Evolutionary conservation across 2,888 invertebrate species (phyloP).

Genomic region (Alsophila aescularia): DNA sequence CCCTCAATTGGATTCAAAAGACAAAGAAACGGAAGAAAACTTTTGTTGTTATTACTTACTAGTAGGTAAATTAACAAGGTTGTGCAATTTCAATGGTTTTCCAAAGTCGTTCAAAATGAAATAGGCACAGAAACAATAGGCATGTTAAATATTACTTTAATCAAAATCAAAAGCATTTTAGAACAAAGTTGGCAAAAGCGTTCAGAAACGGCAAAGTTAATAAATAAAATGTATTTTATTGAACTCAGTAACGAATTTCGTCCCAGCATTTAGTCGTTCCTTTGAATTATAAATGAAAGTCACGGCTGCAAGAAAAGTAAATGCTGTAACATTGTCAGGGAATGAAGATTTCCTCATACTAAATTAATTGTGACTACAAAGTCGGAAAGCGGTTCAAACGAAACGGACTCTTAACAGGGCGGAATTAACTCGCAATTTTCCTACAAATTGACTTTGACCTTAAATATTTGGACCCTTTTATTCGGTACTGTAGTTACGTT

Average conservation of each 20-base stretch:
- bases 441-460: slow-evolving; percentile 70
- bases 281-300: slow-evolving; percentile 62
- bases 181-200: slow-evolving; percentile 9
- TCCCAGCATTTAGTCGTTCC: slow-evolving; percentile 42
- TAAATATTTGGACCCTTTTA: slow-evolving; percentile 79
- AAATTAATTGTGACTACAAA: slow-evolving; percentile 74
- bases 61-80: no score
- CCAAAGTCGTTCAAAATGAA: neutral
- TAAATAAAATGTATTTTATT: slow-evolving; percentile 37
- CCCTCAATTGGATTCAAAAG: neutral
- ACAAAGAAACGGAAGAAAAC: neutral
- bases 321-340: slow-evolving; percentile 69
- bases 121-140: slow-evolving; percentile 1
- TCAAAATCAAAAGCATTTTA: slow-evolving; percentile 8
- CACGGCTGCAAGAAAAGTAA: slow-evolving; percentile 63
- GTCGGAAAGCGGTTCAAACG: slow-evolving; percentile 50
- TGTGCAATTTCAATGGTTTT: neutral
- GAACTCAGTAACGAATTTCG: slow-evolving; percentile 22
- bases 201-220: slow-evolving; percentile 26
- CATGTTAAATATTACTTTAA: slow-evolving; percentile 14
- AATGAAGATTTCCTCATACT: slow-evolving; percentile 77
- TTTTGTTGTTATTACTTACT: neutral
- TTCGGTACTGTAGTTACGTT: slow-evolving; percentile 69
- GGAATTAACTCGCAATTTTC: slow-evolving; percentile 73
- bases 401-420: slow-evolving; percentile 69